phyloP scores from a whole-genome alignment of 2,888 invertebrate species.

The Parthenolecanium corni region DNA sequence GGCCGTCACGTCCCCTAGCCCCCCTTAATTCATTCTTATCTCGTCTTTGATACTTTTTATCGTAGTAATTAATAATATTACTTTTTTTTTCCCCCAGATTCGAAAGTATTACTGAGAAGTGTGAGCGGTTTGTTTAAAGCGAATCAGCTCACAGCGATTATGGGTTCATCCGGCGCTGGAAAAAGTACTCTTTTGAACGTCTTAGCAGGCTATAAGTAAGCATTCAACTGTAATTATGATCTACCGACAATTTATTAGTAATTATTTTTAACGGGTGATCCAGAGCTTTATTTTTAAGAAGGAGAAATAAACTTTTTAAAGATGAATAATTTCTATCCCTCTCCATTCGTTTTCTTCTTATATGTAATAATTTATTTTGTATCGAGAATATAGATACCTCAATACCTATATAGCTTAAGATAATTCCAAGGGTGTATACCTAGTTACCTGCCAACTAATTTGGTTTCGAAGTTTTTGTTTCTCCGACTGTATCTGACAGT shows the following conservation, averaged over 20 bases:
- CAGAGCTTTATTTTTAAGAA: neutral
- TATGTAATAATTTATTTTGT: too few relatives aligned
- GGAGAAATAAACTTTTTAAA: neutral
- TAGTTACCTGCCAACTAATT: too few relatives aligned
- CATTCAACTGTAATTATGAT: slow-evolving; percentile 30
- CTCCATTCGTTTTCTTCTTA: too few relatives aligned
- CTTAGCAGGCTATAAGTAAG: slow-evolving; percentile 82
- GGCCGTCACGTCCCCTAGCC: too few relatives aligned
- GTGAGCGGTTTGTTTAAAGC: slow-evolving; percentile 74
- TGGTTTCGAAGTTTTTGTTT: too few relatives aligned
- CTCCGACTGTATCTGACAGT: too few relatives aligned
- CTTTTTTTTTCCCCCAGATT: slow-evolving; percentile 41
- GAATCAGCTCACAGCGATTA: slow-evolving; percentile 77
- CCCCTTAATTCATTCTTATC: too few relatives aligned
- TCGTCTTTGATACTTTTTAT: too few relatives aligned
- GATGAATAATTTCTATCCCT: neutral
- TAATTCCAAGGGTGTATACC: too few relatives aligned
- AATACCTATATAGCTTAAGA: too few relatives aligned
- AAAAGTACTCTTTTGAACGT: slow-evolving; percentile 83
- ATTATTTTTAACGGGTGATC: neutral
- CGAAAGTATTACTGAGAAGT: slow-evolving; percentile 65
- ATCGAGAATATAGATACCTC: too few relatives aligned
- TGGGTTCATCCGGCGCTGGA: slow-evolving; percentile 88
- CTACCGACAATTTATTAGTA: neutral
- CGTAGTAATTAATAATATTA: too few relatives aligned